A percentile compares a stretch with the other conserved stretches of the same genome.
phyloP scores from a whole-genome alignment of 1,140 invertebrate genomes.

The Ridgeia piscesae region DNA sequence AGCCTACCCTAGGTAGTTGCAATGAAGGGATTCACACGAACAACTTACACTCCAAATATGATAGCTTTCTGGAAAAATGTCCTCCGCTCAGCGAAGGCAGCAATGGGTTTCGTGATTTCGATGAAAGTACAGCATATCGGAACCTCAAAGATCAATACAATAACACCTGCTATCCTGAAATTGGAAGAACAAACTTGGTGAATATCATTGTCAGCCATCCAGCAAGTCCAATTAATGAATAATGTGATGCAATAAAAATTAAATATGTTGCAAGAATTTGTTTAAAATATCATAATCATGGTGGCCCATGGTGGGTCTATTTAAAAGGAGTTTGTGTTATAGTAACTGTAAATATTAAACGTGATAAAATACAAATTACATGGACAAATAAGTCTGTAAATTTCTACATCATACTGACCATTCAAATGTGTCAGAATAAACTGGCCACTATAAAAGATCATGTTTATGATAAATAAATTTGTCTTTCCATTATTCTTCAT shows the following conservation, averaged over 20 bases:
- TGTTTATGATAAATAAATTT: no score
- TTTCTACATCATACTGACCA: no score
- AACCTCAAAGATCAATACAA: constrained; percentile 29
- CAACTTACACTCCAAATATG: constrained; percentile 27
- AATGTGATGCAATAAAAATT: neutral
- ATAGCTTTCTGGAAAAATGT: constrained; percentile 30
- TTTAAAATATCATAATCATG: no score
- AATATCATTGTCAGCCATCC: neutral
- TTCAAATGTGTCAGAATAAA: no score
- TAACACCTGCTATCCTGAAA: constrained; percentile 17
- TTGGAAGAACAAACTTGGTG: neutral
- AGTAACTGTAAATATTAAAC: no score
- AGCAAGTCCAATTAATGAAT: neutral
- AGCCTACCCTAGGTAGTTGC: neutral
- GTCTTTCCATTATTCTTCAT: no score
- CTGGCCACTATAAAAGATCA: no score
- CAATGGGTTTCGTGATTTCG: constrained; percentile 29
- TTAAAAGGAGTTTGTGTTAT: no score
- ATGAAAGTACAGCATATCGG: constrained; percentile 28
- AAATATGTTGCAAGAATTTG: neutral
- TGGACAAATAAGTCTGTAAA: no score
- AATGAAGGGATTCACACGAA: neutral
- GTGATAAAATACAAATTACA: no score
- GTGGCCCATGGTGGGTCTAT: no score
- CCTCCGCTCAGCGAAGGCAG: constrained; percentile 27